phyloP scores from a whole-genome alignment of 2,113 vertebrate genomes.

The Rhea pennata region DNA sequence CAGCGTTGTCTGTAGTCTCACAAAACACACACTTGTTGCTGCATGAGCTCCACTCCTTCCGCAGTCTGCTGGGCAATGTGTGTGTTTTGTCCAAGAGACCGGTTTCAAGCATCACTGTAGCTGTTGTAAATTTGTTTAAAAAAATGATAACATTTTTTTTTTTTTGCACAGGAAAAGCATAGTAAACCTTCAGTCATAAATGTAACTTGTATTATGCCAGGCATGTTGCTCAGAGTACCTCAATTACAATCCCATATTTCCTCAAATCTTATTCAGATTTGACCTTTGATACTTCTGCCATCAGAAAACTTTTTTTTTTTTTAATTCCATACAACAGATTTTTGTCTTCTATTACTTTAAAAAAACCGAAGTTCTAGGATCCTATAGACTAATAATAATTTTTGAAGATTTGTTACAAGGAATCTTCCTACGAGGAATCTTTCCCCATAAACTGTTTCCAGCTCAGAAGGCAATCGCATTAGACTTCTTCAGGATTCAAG shows the following conservation, averaged over 20 bases:
- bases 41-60: not conserved
- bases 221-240: not conserved
- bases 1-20: not conserved
- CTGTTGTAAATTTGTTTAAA: not conserved
- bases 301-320: not conserved
- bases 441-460: not conserved
- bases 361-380: not conserved
- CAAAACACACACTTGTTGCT: not conserved
- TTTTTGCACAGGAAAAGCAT: not conserved
- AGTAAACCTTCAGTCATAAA: not conserved
- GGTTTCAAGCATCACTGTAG: not conserved
- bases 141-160: not conserved
- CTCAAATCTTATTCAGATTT: not conserved
- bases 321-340: not conserved
- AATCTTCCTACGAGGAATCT: not conserved
- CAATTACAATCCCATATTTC: not conserved
- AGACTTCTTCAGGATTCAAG: not conserved
- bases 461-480: not conserved
- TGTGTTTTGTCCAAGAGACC: not conserved
- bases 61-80: not conserved
- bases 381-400: not conserved
- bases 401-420: not conserved
- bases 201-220: not conserved
- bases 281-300: not conserved
- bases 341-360: not conserved